Base-by-base conservation (phyloP, 2,113 vertebrate species). In the Butorides virescens region DNA sequence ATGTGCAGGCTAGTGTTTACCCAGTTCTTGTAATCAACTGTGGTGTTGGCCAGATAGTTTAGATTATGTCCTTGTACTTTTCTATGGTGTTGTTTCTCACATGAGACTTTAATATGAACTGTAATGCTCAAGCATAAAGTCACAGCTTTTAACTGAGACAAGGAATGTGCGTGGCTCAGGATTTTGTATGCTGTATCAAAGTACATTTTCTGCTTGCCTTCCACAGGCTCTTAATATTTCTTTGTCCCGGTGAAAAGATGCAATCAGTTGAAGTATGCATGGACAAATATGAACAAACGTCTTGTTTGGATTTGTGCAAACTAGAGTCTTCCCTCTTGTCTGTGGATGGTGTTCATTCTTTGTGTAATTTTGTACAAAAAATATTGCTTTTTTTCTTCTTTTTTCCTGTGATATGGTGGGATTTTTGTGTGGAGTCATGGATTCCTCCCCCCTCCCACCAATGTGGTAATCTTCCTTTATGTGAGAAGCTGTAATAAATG, bases 161-260 rank as follows among this genome's bases (percentile, higher is more conserved):
- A 19, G 47, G n/a, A 67, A 61, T 49, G 44, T 74, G 53, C 49
- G 14, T 67, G 56, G 56, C 61, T 96, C 23, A 67, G 93, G 84
- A 27, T 80, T 91, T 77, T 8, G 0, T 39, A 4, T 59, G 34
- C 42, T 53, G n/a, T n/a, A n/a, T 42, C 66, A 27, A 68, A 90
- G 53, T 37, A 49, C 17, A 3, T 86, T 88, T 90, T 85, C n/a
- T 95, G 29, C 62, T 87, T 81, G 49, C 55, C 34, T 94, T 95
- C 66, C 42, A 32, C 22, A 58, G 36, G 21, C 36, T 82, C 29
- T 91, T 84, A 78, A 39, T 93, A 55, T 90, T 91, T 91, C 47
- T 92, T 84, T 95, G 61, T 96, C 46, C 53, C 27, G 46, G 14
- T 65, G 73, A 92, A 92, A 80, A 78, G 65, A 65, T 89, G 56